Evolutionary conservation across 37 sponge, comb jelly and placozoan species (phyloP).

Genomic region (Theonella swinhoei): DNA sequence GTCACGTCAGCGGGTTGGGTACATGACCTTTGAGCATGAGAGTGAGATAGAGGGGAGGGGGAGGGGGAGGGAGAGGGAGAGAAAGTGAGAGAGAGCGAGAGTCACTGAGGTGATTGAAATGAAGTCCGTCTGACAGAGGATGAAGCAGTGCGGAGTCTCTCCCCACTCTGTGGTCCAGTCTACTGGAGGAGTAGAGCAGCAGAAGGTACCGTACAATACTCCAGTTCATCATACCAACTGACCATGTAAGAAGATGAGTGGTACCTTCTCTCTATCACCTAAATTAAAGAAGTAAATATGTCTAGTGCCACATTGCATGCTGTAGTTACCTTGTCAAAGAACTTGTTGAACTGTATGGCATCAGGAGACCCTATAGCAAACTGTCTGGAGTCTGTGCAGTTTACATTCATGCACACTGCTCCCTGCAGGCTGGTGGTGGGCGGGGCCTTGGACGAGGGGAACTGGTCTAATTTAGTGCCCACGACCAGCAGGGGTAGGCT

Average conservation of each 20-base stretch:
- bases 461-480: conserved; percentile 75
- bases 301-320: not conserved
- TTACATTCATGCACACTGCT: conserved; percentile 55
- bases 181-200: not conserved
- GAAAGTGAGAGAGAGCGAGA: too few relatives aligned
- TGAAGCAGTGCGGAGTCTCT: not conserved
- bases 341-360: conserved; percentile 65
- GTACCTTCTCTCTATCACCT: conserved; percentile 51
- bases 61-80: not conserved
- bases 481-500: conserved; percentile 84
- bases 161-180: not conserved
- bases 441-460: not conserved
- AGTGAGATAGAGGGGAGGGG: not conserved
- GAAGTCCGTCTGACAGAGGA: not conserved
- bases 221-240: not conserved
- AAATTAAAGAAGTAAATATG: not conserved
- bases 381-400: conserved; percentile 62
- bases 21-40: not conserved
- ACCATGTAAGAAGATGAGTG: not conserved
- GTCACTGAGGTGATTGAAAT: not conserved
- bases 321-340: conserved; percentile 86
- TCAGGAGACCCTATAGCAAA: conserved; percentile 67
- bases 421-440: conserved; percentile 30
- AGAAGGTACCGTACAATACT: not conserved
- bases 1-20: not conserved